Percentiles rank a stretch among this genome's conserved stretches.
Evolutionary conservation across 2,888 invertebrate genomes (phyloP).

Genomic region (Stenodera caucasica): DNA sequence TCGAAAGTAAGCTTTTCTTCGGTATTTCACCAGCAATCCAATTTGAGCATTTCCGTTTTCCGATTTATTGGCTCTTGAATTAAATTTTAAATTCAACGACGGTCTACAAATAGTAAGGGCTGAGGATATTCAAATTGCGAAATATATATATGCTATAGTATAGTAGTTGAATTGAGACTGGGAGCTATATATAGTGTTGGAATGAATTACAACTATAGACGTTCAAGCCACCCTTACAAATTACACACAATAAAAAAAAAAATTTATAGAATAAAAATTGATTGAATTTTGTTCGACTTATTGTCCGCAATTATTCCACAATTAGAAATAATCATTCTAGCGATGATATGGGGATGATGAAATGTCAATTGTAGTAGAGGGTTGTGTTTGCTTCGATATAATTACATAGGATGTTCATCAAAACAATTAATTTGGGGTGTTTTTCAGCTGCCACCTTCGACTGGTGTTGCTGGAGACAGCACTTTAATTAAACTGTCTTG

Average conservation of each 20-base stretch:
- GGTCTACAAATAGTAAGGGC: slow-evolving; percentile 36
- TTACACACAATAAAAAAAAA: slow-evolving; percentile 10
- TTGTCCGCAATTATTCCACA: slow-evolving; percentile 24
- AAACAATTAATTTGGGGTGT: slow-evolving; percentile 15
- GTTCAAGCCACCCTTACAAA: slow-evolving; percentile 14
- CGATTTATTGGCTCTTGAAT: slow-evolving; percentile 45
- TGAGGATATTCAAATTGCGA: slow-evolving; percentile 38
- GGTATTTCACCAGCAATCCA: slow-evolving; percentile 34
- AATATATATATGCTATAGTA: slow-evolving; percentile 25
- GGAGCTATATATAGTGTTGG: slow-evolving; percentile 13
- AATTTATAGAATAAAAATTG: neutral
- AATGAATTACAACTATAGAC: slow-evolving; percentile 36
- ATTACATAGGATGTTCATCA: slow-evolving; percentile 13
- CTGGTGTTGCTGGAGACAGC: neutral
- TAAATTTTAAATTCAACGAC: slow-evolving; percentile 46
- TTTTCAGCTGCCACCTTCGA: slow-evolving; percentile 15
- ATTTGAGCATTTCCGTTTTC: slow-evolving; percentile 41
- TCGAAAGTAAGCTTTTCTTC: slow-evolving; percentile 10
- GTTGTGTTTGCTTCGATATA: no score
- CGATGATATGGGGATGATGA: no score
- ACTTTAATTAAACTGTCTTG: slow-evolving; percentile 12
- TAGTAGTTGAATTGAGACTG: slow-evolving; percentile 24
- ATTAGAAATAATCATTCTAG: slow-evolving; percentile 28
- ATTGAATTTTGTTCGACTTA: no score
- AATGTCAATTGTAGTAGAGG: no score